These are phyloP conservation scores for Garrulus glandarius DNA, from an alignment of 2,797 vertebrate species.

Conservation along the genomic window DNA sequence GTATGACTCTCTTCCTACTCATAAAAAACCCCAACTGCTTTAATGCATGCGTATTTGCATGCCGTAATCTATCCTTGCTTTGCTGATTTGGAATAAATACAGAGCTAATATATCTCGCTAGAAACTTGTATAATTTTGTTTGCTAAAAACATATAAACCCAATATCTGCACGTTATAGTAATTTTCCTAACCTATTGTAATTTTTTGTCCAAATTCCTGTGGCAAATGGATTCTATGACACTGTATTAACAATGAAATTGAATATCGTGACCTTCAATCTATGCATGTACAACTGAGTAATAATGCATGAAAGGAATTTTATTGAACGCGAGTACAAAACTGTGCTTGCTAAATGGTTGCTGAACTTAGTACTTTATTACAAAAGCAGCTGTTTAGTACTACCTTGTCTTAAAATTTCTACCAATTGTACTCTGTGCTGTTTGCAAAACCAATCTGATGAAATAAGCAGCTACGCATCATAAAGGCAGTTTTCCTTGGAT, in stretches of 20 bases:
- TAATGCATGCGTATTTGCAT: constrained; percentile 78
- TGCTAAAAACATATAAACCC: constrained; percentile 52
- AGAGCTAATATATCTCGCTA: constrained; percentile 55
- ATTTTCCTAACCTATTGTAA: constrained; percentile 65
- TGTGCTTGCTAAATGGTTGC: constrained; percentile 51
- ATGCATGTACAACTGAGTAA: constrained; percentile 75
- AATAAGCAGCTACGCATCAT: constrained; percentile 70
- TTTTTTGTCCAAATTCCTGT: constrained; percentile 28
- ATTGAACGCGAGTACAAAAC: constrained; percentile 47
- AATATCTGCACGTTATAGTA: constrained; percentile 67
- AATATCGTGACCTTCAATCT: constrained; percentile 27
- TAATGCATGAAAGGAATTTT: constrained; percentile 78
- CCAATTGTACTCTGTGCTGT: constrained; percentile 54
- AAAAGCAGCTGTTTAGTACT: constrained; percentile 59
- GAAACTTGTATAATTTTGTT: constrained; percentile 42
- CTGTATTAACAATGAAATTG: constrained; percentile 64
- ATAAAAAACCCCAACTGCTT: constrained; percentile 27
- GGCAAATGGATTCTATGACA: constrained; percentile 44
- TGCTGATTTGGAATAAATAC: constrained; percentile 48
- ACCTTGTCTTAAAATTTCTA: constrained; percentile 52
- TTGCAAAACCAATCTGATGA: constrained; percentile 52
- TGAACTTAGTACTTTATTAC: constrained; percentile 40
- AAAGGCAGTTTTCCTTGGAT: constrained; percentile 71
- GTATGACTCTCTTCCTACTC: constrained; percentile 32
- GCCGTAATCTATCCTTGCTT: constrained; percentile 55